phyloP scores from a whole-genome alignment of 2,888 invertebrate genomes.

The Acanthopleura granulata region DNA sequence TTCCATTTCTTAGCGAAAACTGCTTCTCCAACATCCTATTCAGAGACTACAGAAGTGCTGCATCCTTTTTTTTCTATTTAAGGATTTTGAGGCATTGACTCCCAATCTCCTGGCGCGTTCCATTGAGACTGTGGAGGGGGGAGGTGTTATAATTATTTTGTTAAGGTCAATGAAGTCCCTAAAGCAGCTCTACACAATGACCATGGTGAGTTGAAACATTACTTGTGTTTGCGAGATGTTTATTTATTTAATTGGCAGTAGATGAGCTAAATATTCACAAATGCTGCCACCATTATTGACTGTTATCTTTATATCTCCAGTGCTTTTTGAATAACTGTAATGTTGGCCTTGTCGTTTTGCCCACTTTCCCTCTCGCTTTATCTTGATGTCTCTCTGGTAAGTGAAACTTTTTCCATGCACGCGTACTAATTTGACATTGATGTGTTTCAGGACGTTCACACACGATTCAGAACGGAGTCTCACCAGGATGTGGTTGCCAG shows the following conservation, averaged over 20 bases:
- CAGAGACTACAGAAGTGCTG: not conserved
- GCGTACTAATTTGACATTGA: not conserved
- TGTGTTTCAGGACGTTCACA: constrained; percentile 86
- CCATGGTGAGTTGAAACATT: constrained; percentile 77
- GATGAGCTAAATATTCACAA: too few relatives aligned
- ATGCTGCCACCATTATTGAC: too few relatives aligned
- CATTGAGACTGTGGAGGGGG: constrained; percentile 98
- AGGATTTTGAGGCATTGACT: constrained; percentile 97
- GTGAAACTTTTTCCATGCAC: too few relatives aligned
- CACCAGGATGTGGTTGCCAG: constrained; percentile 91
- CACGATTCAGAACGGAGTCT: constrained; percentile 93
- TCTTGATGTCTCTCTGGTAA: too few relatives aligned
- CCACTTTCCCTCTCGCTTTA: too few relatives aligned
- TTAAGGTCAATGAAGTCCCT: constrained; percentile 85
- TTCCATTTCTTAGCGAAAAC: too few relatives aligned
- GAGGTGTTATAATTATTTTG: constrained; percentile 87
- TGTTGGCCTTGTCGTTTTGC: too few relatives aligned
- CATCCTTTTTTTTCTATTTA: constrained; percentile 32
- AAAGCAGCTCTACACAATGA: constrained; percentile 93
- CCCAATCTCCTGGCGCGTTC: constrained; percentile 97
- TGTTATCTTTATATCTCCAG: too few relatives aligned
- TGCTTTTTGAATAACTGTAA: too few relatives aligned
- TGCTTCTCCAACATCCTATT: not conserved
- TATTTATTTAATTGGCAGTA: too few relatives aligned
- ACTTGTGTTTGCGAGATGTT: too few relatives aligned